phyloP scores from a whole-genome alignment of 2,888 invertebrate genomes.

The Eupithecia dodoneata region DNA sequence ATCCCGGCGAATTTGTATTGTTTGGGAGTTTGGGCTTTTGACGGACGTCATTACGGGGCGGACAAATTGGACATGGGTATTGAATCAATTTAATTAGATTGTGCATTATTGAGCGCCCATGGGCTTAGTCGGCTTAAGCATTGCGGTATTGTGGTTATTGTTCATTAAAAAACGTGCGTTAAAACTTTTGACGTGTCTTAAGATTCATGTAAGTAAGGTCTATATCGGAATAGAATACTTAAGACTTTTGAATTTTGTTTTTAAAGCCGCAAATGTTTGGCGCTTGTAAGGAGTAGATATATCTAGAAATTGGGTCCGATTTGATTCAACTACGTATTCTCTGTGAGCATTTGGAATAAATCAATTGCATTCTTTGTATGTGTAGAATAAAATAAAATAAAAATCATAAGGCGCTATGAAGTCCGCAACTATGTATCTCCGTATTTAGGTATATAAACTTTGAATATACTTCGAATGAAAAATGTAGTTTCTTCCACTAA shows the following conservation, averaged over 20 bases:
- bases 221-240: neutral
- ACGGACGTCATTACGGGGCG: slow-evolving; percentile 21
- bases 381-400: no score
- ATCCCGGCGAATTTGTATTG: slow-evolving; percentile 49
- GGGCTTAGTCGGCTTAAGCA: neutral
- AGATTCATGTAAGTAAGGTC: neutral
- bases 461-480: no score
- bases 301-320: neutral
- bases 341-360: neutral
- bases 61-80: slow-evolving; percentile 20
- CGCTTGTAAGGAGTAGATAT: neutral
- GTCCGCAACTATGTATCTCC: no score
- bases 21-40: slow-evolving; percentile 40
- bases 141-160: neutral
- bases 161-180: neutral
- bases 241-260: neutral
- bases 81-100: slow-evolving; percentile 21
- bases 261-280: neutral
- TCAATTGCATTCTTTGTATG: neutral
- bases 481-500: no score
- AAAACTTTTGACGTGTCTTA: neutral
- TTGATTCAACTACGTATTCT: neutral
- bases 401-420: no score
- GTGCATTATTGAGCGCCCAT: neutral
- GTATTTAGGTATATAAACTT: no score